Conservation (phyloP, 2,888 invertebrate species). For the Cheilosia scutellata region DNA sequence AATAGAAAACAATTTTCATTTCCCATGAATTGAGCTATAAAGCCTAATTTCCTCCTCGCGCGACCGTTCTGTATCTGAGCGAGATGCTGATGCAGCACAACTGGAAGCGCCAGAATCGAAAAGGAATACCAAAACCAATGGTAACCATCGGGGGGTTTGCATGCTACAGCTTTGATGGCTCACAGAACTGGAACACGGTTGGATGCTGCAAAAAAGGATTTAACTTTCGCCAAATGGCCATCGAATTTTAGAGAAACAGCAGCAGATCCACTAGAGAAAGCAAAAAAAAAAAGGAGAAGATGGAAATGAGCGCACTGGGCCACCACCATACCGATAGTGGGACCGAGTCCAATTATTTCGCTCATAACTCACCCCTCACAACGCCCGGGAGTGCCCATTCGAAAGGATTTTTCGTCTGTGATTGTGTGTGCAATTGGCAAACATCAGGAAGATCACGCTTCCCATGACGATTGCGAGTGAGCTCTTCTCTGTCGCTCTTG, state of each 20-base stretch:
- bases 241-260: slow-evolving; percentile 41
- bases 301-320: slow-evolving; percentile 59
- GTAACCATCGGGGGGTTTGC: slow-evolving; percentile 2
- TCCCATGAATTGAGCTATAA: slow-evolving; percentile 72
- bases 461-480: slow-evolving; percentile 19
- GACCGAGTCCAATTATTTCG: slow-evolving; percentile 64
- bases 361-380: slow-evolving; percentile 44
- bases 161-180: slow-evolving; percentile 46
- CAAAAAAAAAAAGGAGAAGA: slow-evolving; percentile 18
- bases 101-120: slow-evolving; percentile 15
- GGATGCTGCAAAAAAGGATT: slow-evolving; percentile 56
- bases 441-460: slow-evolving; percentile 62
- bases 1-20: slow-evolving; percentile 75
- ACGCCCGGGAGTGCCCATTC: slow-evolving; percentile 26
- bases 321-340: slow-evolving; percentile 38
- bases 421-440: slow-evolving; percentile 50
- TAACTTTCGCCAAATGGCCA: slow-evolving; percentile 67
- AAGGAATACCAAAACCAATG: slow-evolving; percentile 21
- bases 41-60: slow-evolving; percentile 59
- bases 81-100: slow-evolving; percentile 32
- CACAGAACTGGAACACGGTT: slow-evolving; percentile 51
- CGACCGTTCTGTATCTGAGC: background rate
- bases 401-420: slow-evolving; percentile 18
- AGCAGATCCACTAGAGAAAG: background rate
- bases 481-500: too few species aligned